Conservation (phyloP, 2,888 invertebrate species). For the Meandrusa payeni region DNA sequence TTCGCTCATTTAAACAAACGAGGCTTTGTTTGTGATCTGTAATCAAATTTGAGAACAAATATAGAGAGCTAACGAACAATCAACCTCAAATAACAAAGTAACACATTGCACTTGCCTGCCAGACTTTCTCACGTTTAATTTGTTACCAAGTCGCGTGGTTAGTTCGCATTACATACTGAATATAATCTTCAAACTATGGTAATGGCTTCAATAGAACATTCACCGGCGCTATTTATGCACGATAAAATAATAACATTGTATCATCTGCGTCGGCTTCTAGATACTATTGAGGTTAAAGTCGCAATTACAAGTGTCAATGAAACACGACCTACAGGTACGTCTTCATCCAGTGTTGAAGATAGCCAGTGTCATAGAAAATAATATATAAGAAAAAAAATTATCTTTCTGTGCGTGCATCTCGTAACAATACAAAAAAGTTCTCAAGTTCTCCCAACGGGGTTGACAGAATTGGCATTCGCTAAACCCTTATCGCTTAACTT, state of each 20-base stretch:
- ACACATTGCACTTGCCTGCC: slow-evolving; percentile 38
- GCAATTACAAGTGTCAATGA: slow-evolving; percentile 13
- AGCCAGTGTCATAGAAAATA: neutral
- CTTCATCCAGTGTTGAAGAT: neutral
- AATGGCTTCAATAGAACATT: slow-evolving; percentile 23
- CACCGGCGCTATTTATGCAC: slow-evolving; percentile 12
- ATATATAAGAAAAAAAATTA: neutral
- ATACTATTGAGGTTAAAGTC: slow-evolving; percentile 16
- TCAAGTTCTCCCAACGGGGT: too few species aligned
- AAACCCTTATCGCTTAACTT: too few species aligned
- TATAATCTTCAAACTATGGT: slow-evolving; percentile 35
- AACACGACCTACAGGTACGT: slow-evolving; percentile 5
- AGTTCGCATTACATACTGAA: slow-evolving; percentile 44
- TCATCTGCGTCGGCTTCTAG: slow-evolving; percentile 21
- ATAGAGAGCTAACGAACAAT: slow-evolving; percentile 5
- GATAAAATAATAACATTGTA: slow-evolving; percentile 24
- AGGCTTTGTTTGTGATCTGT: neutral
- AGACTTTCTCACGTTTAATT: slow-evolving; percentile 53
- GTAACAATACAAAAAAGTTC: too few species aligned
- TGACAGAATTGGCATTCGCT: too few species aligned
- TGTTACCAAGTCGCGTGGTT: slow-evolving; percentile 49
- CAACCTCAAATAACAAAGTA: slow-evolving; percentile 35
- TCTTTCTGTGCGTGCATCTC: too few species aligned
- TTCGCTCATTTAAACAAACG: slow-evolving; percentile 1
- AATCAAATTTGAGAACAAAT: slow-evolving; percentile 9